These are phyloP conservation scores for Oligia strigilis DNA, from an alignment of 2,888 invertebrate genomes.

Conservation along the genomic window DNA sequence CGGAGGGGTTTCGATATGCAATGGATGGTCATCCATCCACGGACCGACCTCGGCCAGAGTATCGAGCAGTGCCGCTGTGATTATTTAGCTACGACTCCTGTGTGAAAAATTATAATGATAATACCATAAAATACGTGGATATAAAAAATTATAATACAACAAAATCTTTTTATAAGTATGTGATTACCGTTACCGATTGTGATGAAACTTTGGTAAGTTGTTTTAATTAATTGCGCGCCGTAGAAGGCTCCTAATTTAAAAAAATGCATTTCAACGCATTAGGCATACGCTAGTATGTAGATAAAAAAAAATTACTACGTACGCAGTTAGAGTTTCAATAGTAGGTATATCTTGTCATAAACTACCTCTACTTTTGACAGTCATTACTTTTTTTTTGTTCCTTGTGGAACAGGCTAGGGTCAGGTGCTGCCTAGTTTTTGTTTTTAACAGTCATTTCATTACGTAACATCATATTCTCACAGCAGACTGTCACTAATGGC, in stretches of 20 bases:
- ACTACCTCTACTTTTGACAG: neutral
- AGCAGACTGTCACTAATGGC: conserved; percentile 29
- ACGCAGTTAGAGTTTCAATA: no score
- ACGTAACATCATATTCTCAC: conserved; percentile 29
- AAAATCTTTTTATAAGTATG: neutral
- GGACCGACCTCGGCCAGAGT: neutral
- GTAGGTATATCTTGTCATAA: neutral
- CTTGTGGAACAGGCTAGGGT: no score
- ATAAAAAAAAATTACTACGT: neutral
- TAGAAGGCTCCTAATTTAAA: neutral
- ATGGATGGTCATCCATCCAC: neutral
- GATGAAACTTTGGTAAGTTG: no score
- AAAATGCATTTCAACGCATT: neutral
- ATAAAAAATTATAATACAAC: no score
- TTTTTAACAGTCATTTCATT: conserved; percentile 22
- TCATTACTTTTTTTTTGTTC: conserved; percentile 8
- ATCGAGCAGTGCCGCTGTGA: neutral
- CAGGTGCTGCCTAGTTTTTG: no score
- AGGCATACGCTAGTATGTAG: neutral
- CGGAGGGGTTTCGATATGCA: neutral
- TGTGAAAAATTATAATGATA: neutral
- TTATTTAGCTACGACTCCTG: neutral
- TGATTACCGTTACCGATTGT: neutral
- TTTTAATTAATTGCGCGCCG: no score
- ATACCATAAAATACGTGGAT: no score